Base-by-base conservation (phyloP, 1,140 invertebrate species). In the Drosophila bocki region DNA sequence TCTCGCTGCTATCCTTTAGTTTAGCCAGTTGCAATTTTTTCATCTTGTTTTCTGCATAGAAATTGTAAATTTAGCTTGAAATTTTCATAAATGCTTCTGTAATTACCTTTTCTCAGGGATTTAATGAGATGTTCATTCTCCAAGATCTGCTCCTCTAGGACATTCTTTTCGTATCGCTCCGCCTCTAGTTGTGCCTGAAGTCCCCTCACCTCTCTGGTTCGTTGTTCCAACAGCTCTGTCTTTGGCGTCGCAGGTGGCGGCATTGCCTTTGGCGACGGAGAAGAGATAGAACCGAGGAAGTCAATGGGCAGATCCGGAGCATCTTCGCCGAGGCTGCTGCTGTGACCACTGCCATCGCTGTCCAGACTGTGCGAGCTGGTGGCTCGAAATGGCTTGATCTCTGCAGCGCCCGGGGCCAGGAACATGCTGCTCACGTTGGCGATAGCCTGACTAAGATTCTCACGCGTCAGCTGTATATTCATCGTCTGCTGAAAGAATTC, bases 131-230 rank as follows among this genome's bases (percentile, higher is more conserved):
- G 33, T 5, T 92, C 78, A 45, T 80, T 80, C 53, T 92, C 86
- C 19, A 74, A 17, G 3, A 91, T 76, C 64, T 92, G 91, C 29
- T 87, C 71, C 39, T 92, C 91, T 7, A 92, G 50, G 0, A 83
- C 57, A n/a, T 62, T 77, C 32, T 81, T 92, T 33, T 92, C 91
- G 72, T 91, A 92, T 1, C 78, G 48, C 41, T 91, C 84, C 3
- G 91, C 81, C 63, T 91, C 82, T 15, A 92, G 39, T 50, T 80
- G 54, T 13, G 75, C 70, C n/a, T 75, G 82, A 17, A 91, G 47
- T 11, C 76, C 78, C 22, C 81, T 53, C 2, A 92, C 33, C 50
- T 92, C 91, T 11, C 79, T 70, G 0, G 75, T 91, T 1, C 77
- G 70, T 33, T 78, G 80, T 33, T 91, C 82, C 11, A 92, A 61